Conservation (phyloP, 2,888 invertebrate genomes). For the Ypsolopha sequella region DNA sequence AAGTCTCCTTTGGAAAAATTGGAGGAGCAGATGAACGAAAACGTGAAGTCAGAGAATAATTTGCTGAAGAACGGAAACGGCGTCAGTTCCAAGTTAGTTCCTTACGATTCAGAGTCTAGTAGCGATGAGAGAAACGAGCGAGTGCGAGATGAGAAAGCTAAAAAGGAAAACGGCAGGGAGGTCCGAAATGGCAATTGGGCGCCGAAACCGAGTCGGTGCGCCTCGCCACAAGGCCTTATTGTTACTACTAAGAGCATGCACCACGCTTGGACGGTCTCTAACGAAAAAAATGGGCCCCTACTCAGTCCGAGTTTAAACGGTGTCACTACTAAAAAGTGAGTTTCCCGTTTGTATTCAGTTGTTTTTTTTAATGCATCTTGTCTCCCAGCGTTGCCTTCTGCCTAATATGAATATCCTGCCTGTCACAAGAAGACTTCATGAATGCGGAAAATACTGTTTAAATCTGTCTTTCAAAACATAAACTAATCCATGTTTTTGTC, state of each 20-base stretch:
- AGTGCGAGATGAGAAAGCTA: slow-evolving; percentile 16
- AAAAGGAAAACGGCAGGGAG: slow-evolving; percentile 16
- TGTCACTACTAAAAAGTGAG: slow-evolving; percentile 57
- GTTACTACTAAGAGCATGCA: slow-evolving; percentile 50
- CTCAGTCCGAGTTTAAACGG: slow-evolving; percentile 63
- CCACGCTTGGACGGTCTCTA: slow-evolving; percentile 57
- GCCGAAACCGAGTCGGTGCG: slow-evolving; percentile 41
- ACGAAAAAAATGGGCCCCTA: slow-evolving; percentile 44
- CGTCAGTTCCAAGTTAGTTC: slow-evolving; percentile 55
- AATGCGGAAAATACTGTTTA: no score
- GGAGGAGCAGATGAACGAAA: slow-evolving; percentile 59
- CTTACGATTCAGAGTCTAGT: slow-evolving; percentile 73
- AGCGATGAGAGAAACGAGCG: slow-evolving; percentile 43
- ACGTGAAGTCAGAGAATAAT: slow-evolving; percentile 27
- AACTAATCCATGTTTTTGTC: no score
- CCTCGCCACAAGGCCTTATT: slow-evolving; percentile 37
- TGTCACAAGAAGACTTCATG: no score
- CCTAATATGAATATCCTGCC: no score
- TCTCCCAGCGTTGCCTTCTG: no score
- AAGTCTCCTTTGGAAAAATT: slow-evolving; percentile 57
- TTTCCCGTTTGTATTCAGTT: not conserved
- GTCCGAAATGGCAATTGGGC: slow-evolving; percentile 19
- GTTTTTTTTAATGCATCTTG: not conserved
- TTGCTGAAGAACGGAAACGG: slow-evolving; percentile 31
- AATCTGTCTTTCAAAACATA: no score